Evolutionary conservation across 2,888 invertebrate genomes (phyloP).

Genomic region (Plagodis pulveraria): DNA sequence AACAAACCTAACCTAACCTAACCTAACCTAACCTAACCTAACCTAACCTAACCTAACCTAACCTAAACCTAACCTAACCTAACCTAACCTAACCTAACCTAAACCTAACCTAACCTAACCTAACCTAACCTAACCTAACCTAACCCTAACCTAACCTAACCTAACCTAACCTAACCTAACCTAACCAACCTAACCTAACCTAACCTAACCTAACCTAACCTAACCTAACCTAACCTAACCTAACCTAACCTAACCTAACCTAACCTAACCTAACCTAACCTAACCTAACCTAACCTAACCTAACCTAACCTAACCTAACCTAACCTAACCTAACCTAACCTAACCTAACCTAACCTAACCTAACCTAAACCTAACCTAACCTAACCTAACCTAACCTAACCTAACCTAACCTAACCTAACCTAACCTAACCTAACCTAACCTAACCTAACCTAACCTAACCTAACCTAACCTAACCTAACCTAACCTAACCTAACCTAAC

Average conservation of each 20-base stretch:
- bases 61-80: conserved; percentile 4
- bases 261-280: conserved; percentile 3
- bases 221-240: no score
- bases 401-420: no score
- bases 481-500: conserved; percentile 4
- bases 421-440: no score
- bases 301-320: conserved; percentile 4
- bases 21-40: conserved; percentile 3
- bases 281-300: conserved; percentile 4
- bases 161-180: no score
- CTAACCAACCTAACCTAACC: no score
- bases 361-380: no score
- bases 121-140: conserved; percentile 4
- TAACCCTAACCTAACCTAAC: no score
- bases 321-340: neutral
- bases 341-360: neutral
- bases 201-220: conserved; percentile 1
- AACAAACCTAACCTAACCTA: conserved; percentile 3
- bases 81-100: conserved; percentile 4
- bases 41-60: no score
- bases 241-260: no score
- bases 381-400: no score
- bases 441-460: conserved; percentile 4
- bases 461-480: conserved; percentile 4
- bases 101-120: no score